These are phyloP conservation scores for Enteromius anoplus DNA, from an alignment of 2,797 vertebrate species.

Conservation along the genomic window DNA sequence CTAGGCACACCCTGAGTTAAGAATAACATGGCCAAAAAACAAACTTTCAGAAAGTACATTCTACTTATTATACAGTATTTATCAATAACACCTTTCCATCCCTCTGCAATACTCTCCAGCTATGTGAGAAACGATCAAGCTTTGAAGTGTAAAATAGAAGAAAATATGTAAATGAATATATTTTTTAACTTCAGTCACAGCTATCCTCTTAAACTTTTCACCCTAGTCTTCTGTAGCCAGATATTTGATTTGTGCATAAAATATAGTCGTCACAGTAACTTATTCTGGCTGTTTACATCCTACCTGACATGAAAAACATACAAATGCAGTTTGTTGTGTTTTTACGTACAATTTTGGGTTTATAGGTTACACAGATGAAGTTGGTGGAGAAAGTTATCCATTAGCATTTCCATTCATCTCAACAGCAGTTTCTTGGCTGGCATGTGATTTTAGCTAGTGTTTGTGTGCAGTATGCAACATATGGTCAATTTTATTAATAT, in stretches of 20 bases:
- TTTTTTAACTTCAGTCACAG: constrained; percentile 49
- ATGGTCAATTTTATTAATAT: not conserved
- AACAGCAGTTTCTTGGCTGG: constrained; percentile 9
- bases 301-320: not conserved
- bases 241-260: constrained; percentile 19
- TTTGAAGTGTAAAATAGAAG: constrained; percentile 69
- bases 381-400: not conserved
- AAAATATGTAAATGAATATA: constrained; percentile 9
- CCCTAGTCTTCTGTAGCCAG: not conserved
- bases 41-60: constrained; percentile 20
- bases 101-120: constrained; percentile 54
- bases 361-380: constrained; percentile 1
- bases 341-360: not conserved
- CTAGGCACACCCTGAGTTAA: not conserved
- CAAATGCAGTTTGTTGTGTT: not conserved
- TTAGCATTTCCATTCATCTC: not conserved
- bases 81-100: constrained; percentile 58
- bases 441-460: not conserved
- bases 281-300: not conserved
- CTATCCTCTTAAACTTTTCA: constrained; percentile 41
- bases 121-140: constrained; percentile 58
- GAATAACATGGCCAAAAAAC: not conserved
- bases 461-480: not conserved
- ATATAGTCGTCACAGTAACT: not conserved
- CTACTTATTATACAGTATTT: constrained; percentile 35